Conservation (phyloP, 1,140 invertebrate species). For the Cheumatopsyche charites region DNA sequence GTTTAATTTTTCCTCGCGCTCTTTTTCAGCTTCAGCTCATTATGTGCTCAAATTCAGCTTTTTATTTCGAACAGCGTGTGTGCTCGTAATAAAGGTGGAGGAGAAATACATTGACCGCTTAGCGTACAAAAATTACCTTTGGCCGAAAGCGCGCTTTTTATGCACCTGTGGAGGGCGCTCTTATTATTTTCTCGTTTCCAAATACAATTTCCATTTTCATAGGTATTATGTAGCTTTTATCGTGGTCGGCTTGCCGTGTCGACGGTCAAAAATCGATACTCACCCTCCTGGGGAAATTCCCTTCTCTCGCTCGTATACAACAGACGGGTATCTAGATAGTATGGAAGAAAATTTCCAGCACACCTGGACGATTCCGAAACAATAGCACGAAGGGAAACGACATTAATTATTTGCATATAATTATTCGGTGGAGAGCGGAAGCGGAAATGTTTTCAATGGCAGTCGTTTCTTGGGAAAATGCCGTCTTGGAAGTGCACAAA, state of each 20-base stretch:
- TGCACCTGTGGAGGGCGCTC: slow-evolving; percentile 2
- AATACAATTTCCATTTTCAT: slow-evolving; percentile 34
- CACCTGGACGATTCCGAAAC: not conserved
- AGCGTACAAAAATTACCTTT: slow-evolving; percentile 3
- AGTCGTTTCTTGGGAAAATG: too few relatives aligned
- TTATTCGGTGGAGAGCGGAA: too few relatives aligned
- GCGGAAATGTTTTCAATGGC: too few relatives aligned
- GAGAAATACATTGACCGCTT: slow-evolving; percentile 6
- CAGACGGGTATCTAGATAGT: slow-evolving; percentile 7
- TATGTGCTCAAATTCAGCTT: too few relatives aligned
- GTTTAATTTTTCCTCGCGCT: too few relatives aligned
- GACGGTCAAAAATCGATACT: slow-evolving; percentile 33
- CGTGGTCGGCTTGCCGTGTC: slow-evolving; percentile 20
- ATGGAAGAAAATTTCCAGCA: slow-evolving; percentile 13
- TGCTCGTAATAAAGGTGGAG: not conserved
- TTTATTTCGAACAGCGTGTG: not conserved
- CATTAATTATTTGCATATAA: slow-evolving; percentile 8
- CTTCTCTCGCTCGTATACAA: not conserved
- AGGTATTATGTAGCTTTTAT: slow-evolving; percentile 24
- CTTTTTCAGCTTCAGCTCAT: too few relatives aligned
- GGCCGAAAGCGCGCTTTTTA: not conserved
- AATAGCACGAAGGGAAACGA: not conserved
- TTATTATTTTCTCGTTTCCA: slow-evolving; percentile 25
- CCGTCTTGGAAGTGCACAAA: too few relatives aligned
- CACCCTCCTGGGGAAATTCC: slow-evolving; percentile 9